Base-by-base conservation (phyloP, 2,797 vertebrate species). In the Rhynchonycteris naso region DNA sequence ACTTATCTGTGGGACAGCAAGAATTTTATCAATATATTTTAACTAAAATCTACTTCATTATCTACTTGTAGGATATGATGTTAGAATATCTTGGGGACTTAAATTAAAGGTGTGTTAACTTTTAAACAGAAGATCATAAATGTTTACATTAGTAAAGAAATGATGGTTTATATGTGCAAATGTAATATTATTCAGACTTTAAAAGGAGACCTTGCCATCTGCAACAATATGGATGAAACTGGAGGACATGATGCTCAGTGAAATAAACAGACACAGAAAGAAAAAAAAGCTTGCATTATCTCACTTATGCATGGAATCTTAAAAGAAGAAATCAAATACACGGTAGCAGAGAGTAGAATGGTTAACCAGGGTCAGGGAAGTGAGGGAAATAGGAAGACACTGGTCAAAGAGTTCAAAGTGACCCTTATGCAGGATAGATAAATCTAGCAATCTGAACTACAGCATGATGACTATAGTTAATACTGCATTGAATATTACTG, bases 61-160 rank as follows among this genome's bases (percentile, higher is more conserved):
- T 66, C n/a, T 86, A 21, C 47, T 65, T 47, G 0, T 33, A 69
- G 43, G n/a, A 54, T 78, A 24, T 11, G 11, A 30, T 75, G 9
- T 58, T 65, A 58, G 12, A 56, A 14, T 11, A 74, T 54, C 22
- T 79, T 28, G 11, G 12, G 79, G 65, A 26, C 26, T 81, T 47
- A 81, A 63, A 82, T n/a, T 72, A 33, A 76, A 85, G 0, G 3
- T 66, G 7, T 56, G 50, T 63, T 47, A 92, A 33, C 12, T 95
- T 92, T 72, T 78, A 74, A 94, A 78, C 15, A 30, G n/a, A 91
- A 87, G 59, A 52, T 63, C 19, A 65, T 58, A 59, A 78, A 91
- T 18, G 14, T 78, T 78, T 21, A 85, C 14, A 7, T 86, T 78
- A 38, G 74, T 76, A 84, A 16, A 66, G 19, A 63, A 89, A 69